These are phyloP conservation scores for Syngnathus rostellatus DNA, from an alignment of 2,797 vertebrate genomes.

Conservation along the genomic window DNA sequence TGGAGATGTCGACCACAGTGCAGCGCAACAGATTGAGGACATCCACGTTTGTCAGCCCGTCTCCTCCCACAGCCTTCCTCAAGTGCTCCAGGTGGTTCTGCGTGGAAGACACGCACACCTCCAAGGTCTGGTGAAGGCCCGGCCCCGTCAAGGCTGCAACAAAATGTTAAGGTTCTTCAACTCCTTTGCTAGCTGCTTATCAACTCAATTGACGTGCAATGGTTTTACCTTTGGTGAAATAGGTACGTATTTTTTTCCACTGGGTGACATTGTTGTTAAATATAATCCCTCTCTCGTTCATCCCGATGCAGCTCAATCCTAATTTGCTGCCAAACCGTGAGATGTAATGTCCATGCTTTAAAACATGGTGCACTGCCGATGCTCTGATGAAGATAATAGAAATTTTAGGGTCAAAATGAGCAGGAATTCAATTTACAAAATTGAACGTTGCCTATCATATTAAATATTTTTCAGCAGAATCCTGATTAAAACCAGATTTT, in stretches of 20 bases:
- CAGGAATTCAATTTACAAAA: not conserved
- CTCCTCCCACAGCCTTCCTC: slow-evolving; percentile 40
- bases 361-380: slow-evolving; percentile 80
- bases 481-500: not conserved
- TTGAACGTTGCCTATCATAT: not conserved
- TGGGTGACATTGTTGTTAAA: slow-evolving; percentile 83
- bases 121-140: slow-evolving; percentile 72
- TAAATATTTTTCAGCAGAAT: not conserved
- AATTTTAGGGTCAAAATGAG: not conserved
- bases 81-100: slow-evolving; percentile 73
- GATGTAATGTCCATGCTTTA: slow-evolving; percentile 78
- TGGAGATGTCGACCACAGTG: slow-evolving; percentile 86
- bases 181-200: not conserved
- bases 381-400: slow-evolving; percentile 58
- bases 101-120: slow-evolving; percentile 74
- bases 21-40: slow-evolving; percentile 79
- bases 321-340: slow-evolving; percentile 83
- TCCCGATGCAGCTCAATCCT: slow-evolving; percentile 84
- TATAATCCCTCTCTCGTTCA: slow-evolving; percentile 90
- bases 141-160: slow-evolving; percentile 83
- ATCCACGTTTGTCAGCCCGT: slow-evolving; percentile 61
- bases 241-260: slow-evolving; percentile 81
- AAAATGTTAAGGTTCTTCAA: not conserved
- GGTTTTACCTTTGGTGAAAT: slow-evolving; percentile 83
- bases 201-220: not conserved